Conservation (phyloP, 1,140 invertebrate species). For the Tachypleus tridentatus region DNA sequence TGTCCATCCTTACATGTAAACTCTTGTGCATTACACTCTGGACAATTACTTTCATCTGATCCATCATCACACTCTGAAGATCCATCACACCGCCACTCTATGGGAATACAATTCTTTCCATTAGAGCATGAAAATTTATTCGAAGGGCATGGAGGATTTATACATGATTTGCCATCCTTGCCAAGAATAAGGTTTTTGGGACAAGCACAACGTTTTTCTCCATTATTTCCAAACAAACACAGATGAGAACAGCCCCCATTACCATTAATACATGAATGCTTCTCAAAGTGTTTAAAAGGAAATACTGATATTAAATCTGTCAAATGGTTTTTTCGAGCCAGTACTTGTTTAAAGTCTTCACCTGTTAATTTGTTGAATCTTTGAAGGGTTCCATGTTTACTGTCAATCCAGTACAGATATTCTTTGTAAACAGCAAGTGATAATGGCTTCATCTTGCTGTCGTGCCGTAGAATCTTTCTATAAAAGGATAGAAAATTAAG, state of each 20-base stretch:
- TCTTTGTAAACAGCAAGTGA: conserved; percentile 72
- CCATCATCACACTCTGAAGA: conserved; percentile 30
- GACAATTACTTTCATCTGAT: conserved; percentile 30
- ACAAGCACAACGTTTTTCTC: conserved; percentile 51
- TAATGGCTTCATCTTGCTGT: conserved; percentile 30
- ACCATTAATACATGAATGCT: conserved; percentile 60
- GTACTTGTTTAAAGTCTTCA: conserved; percentile 66
- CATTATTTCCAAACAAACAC: conserved; percentile 41
- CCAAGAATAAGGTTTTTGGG: conserved; percentile 57
- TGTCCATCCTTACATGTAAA: conserved; percentile 48
- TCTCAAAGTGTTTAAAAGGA: conserved; percentile 25
- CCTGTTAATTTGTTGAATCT: conserved; percentile 87
- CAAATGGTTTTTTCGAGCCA: conserved; percentile 30
- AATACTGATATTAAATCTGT: conserved; percentile 36
- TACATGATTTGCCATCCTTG: conserved; percentile 54
- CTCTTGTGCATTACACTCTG: conserved; percentile 15
- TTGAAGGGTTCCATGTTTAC: conserved; percentile 65
- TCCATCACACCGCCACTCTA: conserved; percentile 30
- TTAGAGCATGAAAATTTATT: conserved; percentile 60
- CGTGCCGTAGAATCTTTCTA: too few relatives aligned
- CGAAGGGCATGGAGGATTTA: conserved; percentile 54
- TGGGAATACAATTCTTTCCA: conserved; percentile 28
- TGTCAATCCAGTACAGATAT: conserved; percentile 64
- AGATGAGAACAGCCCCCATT: conserved; percentile 75
- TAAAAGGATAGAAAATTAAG: too few relatives aligned